Percentiles rank a stretch among this genome's conserved stretches.
Evolutionary conservation across 2,888 invertebrate species (phyloP).

Genomic region (Gandaritis pyraliata): DNA sequence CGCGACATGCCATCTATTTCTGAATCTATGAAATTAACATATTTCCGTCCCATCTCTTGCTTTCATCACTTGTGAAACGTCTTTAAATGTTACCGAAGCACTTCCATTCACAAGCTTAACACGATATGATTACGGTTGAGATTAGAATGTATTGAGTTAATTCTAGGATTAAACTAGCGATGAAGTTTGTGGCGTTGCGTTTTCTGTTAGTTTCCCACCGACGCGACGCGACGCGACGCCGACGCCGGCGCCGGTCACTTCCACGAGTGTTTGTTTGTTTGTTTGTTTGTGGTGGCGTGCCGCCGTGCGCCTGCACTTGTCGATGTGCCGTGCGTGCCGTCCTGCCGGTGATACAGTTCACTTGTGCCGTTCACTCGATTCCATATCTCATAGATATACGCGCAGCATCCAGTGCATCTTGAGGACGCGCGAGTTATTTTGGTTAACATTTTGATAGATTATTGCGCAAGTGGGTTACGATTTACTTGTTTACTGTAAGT

Average conservation of each 20-base stretch:
- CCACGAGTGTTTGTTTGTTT: constrained; percentile 50
- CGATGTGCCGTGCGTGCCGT: no score
- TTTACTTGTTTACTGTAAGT: background rate
- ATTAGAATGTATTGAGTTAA: constrained; percentile 3
- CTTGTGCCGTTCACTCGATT: background rate
- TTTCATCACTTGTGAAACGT: constrained; percentile 45
- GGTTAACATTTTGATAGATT: constrained; percentile 1
- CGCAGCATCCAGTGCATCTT: constrained; percentile 4
- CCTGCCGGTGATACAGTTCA: no score
- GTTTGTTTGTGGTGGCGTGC: constrained; percentile 21
- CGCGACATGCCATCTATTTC: constrained; percentile 58
- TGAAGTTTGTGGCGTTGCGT: constrained; percentile 45
- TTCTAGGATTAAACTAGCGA: constrained; percentile 44
- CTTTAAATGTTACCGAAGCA: constrained; percentile 26
- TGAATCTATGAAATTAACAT: constrained; percentile 66
- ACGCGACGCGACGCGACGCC: no score
- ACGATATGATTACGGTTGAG: constrained; percentile 1
- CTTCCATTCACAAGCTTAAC: constrained; percentile 13
- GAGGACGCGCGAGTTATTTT: constrained; percentile 24
- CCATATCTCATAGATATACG: constrained; percentile 13
- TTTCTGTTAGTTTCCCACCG: constrained; percentile 49
- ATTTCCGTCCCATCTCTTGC: constrained; percentile 68
- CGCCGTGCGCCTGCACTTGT: no score
- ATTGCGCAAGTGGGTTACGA: background rate
- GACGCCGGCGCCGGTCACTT: constrained; percentile 47